Base-by-base conservation (phyloP, 2,113 vertebrate species). In the Chunga burmeisteri region DNA sequence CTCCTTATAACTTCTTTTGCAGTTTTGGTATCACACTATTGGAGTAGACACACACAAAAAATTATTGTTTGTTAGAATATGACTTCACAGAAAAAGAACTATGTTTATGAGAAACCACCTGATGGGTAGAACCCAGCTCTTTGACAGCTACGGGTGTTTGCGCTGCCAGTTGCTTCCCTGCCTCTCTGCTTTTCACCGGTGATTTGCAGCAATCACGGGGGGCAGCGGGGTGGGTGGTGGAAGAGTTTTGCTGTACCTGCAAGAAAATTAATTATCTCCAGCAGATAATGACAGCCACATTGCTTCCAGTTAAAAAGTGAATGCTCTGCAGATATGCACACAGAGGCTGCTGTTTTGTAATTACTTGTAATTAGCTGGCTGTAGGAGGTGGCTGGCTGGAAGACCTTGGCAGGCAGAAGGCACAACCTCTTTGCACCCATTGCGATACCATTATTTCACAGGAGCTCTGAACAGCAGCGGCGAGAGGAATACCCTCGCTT, bases 291-390 rank as follows among this genome's bases (percentile, higher is more conserved):
- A 52, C 56, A 62, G 10, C 10, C 27, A 21, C 19, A 23, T 62
- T 72, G 32, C 47, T 62, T 52, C 47, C 67, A 42, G 14, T 44
- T 84, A n/a, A 52, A 72, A 71, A 83, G 44, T n/a, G 22, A 40
- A 40, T 1, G 0, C n/a, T 34, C n/a, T 5, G 6, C 10, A 55
- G n/a, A 49, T 19, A 17, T 2, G 1, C 44, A 18, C 38, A 40
- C 36, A 15, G 29, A 29, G 5, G 11, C 15, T 42, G 9, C 52
- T 59, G 12, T 67, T 86, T 50, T 49, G 55, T 38, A 56, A 67
- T 53, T 21, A 65, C 16, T 27, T 47, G 40, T 22, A 67, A 47
- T 36, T 36, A 56, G 34, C 62, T 34, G 40, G 34, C 8, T 42
- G 29, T 49, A 67, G n/a, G 26, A 17, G 44, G 19, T 5, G 9